Base-by-base conservation (phyloP, 2,888 invertebrate species). In the Yponomeuta sedellus region DNA sequence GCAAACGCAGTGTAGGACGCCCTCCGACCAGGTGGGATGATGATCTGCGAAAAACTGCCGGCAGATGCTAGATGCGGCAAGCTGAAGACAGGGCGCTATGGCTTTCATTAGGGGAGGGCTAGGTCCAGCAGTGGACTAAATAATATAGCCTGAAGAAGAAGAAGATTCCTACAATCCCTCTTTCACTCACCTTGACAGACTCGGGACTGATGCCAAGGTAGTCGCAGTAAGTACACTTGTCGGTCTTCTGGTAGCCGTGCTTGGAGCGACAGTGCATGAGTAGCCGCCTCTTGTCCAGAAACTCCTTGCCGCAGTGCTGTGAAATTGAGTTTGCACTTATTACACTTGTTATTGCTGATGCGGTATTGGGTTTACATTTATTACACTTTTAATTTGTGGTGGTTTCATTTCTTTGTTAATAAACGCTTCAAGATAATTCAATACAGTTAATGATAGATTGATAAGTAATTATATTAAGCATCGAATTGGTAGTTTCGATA, bases 131-230 rank as follows among this genome's bases (percentile, higher is more conserved):
- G n/a, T n/a, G n/a, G n/a, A n/a, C n/a, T n/a, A n/a, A n/a, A n/a
- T n/a, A n/a, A n/a, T n/a, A n/a, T n/a, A n/a, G n/a, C n/a, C n/a
- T n/a, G n/a, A n/a, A n/a, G n/a, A n/a, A n/a, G n/a, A n/a, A n/a
- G n/a, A n/a, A n/a, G n/a, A n/a, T n/a, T n/a, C n/a, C n/a, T n/a
- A n/a, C n/a, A n/a, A n/a, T n/a, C n/a, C 20, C 19, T 12, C 44
- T 63, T 6, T 6, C 11, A 39, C 20, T 28, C 64, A 68, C 68
- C 63, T 71, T 71, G 10, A 71, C 66, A 16, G 69, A 85, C 25
- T 87, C 86, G 0, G 85, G 83, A 8, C 85, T 86, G 0, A 84
- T 85, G 0, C 8, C 69, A 73, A 65, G 85, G 86, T 59, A 66
- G 64, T 63, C 40, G 16, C 64, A 67, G 22, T 40, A 65, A 19